Evolutionary conservation across 92 coral and sea anemone species (phyloP).

Genomic region (Heteractis magnifica): DNA sequence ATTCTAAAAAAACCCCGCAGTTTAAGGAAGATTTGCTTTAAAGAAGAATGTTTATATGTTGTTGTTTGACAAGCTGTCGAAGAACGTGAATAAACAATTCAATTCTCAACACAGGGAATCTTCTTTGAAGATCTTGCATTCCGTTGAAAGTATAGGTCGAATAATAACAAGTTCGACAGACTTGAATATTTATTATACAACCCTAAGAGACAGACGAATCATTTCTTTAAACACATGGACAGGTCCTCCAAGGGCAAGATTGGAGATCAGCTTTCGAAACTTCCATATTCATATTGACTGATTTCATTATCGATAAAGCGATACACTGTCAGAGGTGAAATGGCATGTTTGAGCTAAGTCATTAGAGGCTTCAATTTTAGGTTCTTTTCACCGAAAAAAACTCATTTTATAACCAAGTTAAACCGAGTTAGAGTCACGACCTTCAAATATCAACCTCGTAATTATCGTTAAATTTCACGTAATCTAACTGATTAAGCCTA

Average conservation of each 20-base stretch:
- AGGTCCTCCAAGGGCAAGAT: background rate
- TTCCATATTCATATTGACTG: background rate
- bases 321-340: background rate
- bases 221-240: background rate
- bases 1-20: no score
- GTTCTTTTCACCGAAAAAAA: background rate
- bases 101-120: background rate
- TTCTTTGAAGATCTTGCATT: background rate
- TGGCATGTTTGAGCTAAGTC: background rate
- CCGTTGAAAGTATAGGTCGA: background rate
- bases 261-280: background rate
- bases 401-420: background rate
- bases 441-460: background rate
- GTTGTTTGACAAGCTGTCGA: background rate
- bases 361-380: background rate
- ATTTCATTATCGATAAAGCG: constrained; percentile 10
- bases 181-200: background rate
- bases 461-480: background rate
- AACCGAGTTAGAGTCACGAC: background rate
- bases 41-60: no score
- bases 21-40: no score
- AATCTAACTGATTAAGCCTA: background rate
- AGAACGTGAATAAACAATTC: background rate
- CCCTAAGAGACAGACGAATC: background rate
- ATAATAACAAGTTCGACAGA: background rate